Evolutionary conservation across 2,113 vertebrate species (phyloP).

Genomic region (Sorex araneus): DNA sequence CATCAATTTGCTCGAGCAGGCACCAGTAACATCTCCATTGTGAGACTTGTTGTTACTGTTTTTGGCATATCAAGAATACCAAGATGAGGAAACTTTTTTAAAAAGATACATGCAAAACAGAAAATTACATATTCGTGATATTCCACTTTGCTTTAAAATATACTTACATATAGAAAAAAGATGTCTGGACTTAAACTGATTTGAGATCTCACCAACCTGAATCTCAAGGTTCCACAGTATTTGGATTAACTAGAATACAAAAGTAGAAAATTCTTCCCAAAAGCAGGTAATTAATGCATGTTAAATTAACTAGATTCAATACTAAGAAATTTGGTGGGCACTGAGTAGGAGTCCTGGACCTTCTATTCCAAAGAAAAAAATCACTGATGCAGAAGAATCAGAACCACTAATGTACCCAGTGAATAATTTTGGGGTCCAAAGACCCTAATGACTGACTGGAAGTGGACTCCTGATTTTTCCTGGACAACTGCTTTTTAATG

Average conservation of each 20-base stretch:
- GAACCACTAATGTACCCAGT: background rate
- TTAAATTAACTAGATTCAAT: background rate
- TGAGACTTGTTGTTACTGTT: no score
- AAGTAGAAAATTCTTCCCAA: background rate
- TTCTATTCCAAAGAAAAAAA: constrained; percentile 6
- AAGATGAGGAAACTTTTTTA: background rate
- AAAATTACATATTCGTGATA: constrained; percentile 4
- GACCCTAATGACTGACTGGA: background rate
- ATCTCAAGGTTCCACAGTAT: background rate
- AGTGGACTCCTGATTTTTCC: background rate
- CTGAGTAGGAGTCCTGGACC: background rate
- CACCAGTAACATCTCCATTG: no score
- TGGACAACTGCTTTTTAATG: background rate
- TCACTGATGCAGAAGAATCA: background rate
- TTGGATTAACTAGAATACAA: background rate
- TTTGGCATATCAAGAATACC: no score
- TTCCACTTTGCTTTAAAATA: background rate
- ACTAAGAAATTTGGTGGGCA: background rate
- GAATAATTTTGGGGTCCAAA: background rate
- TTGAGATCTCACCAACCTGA: background rate
- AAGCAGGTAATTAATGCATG: background rate
- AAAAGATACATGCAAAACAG: constrained; percentile 40
- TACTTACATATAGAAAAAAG: background rate
- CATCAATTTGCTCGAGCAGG: no score
- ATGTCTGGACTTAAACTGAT: background rate